A percentile compares a stretch with the other conserved stretches of the same genome.
Conservation (phyloP, 2,797 vertebrate genomes). For the Pteropus rufus region DNA sequence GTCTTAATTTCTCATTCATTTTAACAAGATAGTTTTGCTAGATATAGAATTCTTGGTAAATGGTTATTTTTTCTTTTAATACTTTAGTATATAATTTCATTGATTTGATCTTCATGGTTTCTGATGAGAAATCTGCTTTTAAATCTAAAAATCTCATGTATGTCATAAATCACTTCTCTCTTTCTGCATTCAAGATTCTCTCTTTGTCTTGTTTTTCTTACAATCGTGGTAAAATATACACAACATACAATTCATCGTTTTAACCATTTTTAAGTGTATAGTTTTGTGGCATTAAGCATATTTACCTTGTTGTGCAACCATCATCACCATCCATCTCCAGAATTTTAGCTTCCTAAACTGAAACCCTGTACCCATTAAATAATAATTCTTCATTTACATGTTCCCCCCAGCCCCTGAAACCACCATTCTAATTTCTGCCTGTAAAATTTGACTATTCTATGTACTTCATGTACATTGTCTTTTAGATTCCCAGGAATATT, state of each 20-base stretch:
- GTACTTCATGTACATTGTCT: background rate
- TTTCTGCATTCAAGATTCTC: background rate
- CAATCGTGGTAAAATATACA: background rate
- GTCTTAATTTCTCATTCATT: conserved; percentile 5
- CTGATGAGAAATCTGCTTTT: background rate
- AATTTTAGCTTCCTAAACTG: background rate
- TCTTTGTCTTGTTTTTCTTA: background rate
- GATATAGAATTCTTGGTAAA: background rate
- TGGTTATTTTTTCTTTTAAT: background rate
- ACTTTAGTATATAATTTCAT: background rate
- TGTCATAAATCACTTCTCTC: background rate
- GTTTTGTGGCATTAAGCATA: too few relatives aligned
- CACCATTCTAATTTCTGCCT: background rate
- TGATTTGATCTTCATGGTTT: background rate
- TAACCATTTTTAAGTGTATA: too few relatives aligned
- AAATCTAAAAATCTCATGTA: background rate
- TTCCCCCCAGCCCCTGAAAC: background rate
- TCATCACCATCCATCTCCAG: background rate
- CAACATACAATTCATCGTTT: too few relatives aligned
- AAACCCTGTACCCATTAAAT: background rate
- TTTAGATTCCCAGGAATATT: background rate
- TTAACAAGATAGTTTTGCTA: background rate
- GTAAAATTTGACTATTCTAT: background rate
- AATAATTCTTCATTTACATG: background rate
- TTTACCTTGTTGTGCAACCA: background rate